Base-by-base conservation (phyloP, 2,888 invertebrate species). In the Acronicta psi region DNA sequence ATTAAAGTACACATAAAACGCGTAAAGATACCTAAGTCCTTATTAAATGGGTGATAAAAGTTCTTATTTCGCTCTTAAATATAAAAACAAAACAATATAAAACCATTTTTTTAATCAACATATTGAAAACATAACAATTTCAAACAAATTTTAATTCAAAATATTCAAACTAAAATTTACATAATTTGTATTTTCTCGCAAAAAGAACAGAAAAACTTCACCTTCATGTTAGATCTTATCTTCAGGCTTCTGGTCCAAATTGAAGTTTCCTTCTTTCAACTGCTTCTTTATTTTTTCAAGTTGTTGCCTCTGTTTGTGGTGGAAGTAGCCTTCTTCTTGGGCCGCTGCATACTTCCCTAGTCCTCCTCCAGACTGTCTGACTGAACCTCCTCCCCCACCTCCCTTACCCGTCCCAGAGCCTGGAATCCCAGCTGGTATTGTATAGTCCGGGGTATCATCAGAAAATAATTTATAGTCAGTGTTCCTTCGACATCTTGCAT, bases 261-360 rank as follows among this genome's bases (percentile, higher is more conserved):
- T 65, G 9, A 59, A 54, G 2, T 80, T 20, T 2, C 40, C 67
- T 13, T 79, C 68, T 42, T 85, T 67, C 44, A 84, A 31, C 45
- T 83, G 79, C 55, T 88, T 75, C 62, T 87, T 90, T 0, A 91
- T 46, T 54, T 88, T 81, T 55, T 84, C 75, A 10, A 92, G 29
- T 25, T 86, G 83, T 20, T 91, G 86, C 54, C 68, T 83, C 36
- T 86, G 81, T 52, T 91, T 86, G 25, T 83, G 78, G 53, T 83
- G 79, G 79, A 92, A 92, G 74, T 88, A 92, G 0, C 85, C 83
- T 49, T 91, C 92, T 68, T 92, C 92, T 23, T 87, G 81, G 0
- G 88, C 88, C 0, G 87, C 82, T 1, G 86, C 90, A 29, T 76
- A 87, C 58, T 79, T 79, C 0, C 91, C 91, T 1, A 92, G 55